phyloP scores from a whole-genome alignment of 1,140 invertebrate genomes.

The Paramacrobiotus metropolitanus region DNA sequence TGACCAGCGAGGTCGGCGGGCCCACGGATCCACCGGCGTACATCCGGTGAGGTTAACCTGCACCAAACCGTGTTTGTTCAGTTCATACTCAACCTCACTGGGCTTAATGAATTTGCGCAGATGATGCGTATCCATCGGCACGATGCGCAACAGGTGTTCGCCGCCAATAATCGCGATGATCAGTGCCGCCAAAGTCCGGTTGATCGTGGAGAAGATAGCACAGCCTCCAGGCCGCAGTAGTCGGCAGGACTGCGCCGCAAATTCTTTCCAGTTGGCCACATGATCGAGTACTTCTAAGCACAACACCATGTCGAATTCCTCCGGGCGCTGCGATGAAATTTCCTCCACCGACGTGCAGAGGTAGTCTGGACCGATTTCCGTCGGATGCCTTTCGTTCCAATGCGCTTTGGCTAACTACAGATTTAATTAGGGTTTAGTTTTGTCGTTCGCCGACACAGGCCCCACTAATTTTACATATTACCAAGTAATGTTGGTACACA shows the following conservation, averaged over 20 bases:
- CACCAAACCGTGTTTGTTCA: too few species aligned
- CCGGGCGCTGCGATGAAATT: not conserved
- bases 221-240: not conserved
- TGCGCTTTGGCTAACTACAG: not conserved
- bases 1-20: too few species aligned
- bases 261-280: not conserved
- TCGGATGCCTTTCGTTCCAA: not conserved
- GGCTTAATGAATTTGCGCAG: too few species aligned
- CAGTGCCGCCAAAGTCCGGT: not conserved
- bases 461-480: too few species aligned
- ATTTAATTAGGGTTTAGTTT: too few species aligned
- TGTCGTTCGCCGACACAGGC: too few species aligned
- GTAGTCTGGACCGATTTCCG: not conserved
- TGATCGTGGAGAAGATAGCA: not conserved
- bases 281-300: not conserved
- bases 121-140: too few species aligned
- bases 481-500: too few species aligned
- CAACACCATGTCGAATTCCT: not conserved
- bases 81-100: too few species aligned
- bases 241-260: not conserved
- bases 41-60: too few species aligned
- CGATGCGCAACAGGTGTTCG: not conserved
- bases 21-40: too few species aligned
- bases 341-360: not conserved
- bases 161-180: not conserved